Evolutionary conservation across 2,888 invertebrate genomes (phyloP).

Genomic region (Oscheius myriophilus): DNA sequence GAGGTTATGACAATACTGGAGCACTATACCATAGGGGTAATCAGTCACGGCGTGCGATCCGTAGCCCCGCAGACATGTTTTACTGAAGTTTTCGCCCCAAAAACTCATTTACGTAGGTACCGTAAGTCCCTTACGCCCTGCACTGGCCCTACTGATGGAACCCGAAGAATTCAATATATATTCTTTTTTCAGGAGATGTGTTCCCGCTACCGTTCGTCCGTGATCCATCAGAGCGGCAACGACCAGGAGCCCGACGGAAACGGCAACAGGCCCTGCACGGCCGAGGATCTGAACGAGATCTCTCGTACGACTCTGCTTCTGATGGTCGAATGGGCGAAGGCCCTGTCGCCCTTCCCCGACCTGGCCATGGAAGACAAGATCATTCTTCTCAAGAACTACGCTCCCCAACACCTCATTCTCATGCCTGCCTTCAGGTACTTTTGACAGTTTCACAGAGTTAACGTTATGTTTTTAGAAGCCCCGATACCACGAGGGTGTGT

Average conservation of each 20-base stretch:
- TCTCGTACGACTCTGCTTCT: constrained; percentile 66
- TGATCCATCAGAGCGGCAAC: constrained; percentile 36
- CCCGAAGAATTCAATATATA: too few species aligned
- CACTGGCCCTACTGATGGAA: too few species aligned
- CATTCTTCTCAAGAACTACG: constrained; percentile 69
- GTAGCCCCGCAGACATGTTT: too few species aligned
- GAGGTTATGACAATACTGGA: too few species aligned
- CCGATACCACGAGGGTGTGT: constrained; percentile 61
- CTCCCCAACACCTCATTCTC: constrained; percentile 69
- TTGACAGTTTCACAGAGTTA: not conserved
- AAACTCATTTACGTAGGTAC: too few species aligned
- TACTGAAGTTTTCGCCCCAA: too few species aligned
- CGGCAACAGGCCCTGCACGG: constrained; percentile 50
- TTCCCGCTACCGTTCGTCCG: constrained; percentile 55
- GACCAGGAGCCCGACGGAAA: not conserved
- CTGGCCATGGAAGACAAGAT: constrained; percentile 66
- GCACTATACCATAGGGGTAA: too few species aligned
- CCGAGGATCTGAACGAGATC: constrained; percentile 68
- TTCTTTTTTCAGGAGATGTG: constrained; percentile 51
- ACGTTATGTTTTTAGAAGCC: constrained; percentile 37
- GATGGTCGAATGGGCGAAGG: constrained; percentile 70
- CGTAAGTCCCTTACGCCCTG: too few species aligned
- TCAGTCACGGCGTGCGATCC: too few species aligned
- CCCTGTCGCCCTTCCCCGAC: constrained; percentile 65
- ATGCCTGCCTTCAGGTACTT: constrained; percentile 66